Base-by-base conservation (phyloP, 2,888 invertebrate genomes). In the Apotomis betuletana region DNA sequence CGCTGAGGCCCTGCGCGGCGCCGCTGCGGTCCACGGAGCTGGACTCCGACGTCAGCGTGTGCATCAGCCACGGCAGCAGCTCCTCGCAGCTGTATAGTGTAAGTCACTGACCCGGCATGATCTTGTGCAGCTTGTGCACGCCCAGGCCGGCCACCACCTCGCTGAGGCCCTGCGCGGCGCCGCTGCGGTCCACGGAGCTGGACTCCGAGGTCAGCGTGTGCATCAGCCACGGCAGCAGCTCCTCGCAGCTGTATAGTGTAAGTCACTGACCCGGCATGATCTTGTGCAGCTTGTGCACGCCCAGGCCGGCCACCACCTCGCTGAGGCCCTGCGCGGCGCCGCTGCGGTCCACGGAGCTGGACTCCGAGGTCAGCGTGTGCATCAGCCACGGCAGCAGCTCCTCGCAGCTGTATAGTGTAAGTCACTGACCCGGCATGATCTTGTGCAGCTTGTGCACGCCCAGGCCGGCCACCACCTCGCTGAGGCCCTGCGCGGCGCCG, bases 171-270 rank as follows among this genome's bases (percentile, higher is more conserved):
- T 98, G 98, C 12, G 99, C 99, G 63, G 99, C 99, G 69, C 99
- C 99, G 38, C 98, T 98, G 77, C 97, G 95, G 93, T 99, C 99
- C 67, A 99, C 99, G 76, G 98, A 97, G 86, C 98, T 98, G 44
- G 96, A 95, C 91, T 99, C 99, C 0, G 98, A 98, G 3, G 99
- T 98, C 52, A 99, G 94, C 2, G 98, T 99, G 90, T 98, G 97
- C 98, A 99, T 99, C 74, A 99, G 94, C 99, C 99, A 99, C 15
- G 99, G 99, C 79, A 99, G 94, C 70, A 99, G 94, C 89, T 99
- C 98, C 86, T 98, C 98, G 89, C 99, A 99, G 83, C 98, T 97
- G 69, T 27, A 27, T 27, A 27, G 27, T 27, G 27, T 27, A 2
- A 27, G 27, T 27, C 27, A 27, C 76, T 46, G 77, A 95, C 95